Evolutionary conservation across 1,140 invertebrate genomes (phyloP).

Genomic region (Mylabris phalerata): DNA sequence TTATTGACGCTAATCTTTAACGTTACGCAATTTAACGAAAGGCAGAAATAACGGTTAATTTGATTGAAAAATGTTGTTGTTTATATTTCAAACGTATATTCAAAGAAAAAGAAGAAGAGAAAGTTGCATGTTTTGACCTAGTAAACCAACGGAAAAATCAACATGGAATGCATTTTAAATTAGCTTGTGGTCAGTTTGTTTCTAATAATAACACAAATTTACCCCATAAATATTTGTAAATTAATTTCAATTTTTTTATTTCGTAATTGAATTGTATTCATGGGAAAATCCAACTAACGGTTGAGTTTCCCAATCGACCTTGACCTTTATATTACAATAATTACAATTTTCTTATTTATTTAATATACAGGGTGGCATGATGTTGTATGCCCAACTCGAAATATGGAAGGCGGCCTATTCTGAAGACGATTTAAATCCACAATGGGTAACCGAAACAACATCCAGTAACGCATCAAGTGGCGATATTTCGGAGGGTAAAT

Average conservation of each 20-base stretch:
- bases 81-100: too few relatives aligned
- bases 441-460: slow-evolving; percentile 33
- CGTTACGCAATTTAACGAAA: slow-evolving; percentile 1
- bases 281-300: too few relatives aligned
- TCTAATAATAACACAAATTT: too few relatives aligned
- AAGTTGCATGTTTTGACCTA: slow-evolving; percentile 28
- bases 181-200: too few relatives aligned
- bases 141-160: slow-evolving; percentile 19
- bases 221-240: too few relatives aligned
- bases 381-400: slow-evolving; percentile 80
- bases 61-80: too few relatives aligned
- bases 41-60: slow-evolving; percentile 8
- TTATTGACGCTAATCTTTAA: slow-evolving; percentile 4
- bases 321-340: too few relatives aligned
- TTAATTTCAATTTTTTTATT: too few relatives aligned
- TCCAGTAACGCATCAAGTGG: slow-evolving; percentile 43
- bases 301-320: too few relatives aligned
- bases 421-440: slow-evolving; percentile 42
- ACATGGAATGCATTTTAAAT: slow-evolving; percentile 23
- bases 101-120: slow-evolving; percentile 13
- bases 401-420: slow-evolving; percentile 79
- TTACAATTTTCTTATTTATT: too few relatives aligned
- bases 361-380: slow-evolving; percentile 64
- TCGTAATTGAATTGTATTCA: too few relatives aligned
- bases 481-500: slow-evolving; percentile 55